These are phyloP conservation scores for Rhabdophis nuchalis DNA, from an alignment of 2,797 vertebrate genomes.

Conservation along the genomic window DNA sequence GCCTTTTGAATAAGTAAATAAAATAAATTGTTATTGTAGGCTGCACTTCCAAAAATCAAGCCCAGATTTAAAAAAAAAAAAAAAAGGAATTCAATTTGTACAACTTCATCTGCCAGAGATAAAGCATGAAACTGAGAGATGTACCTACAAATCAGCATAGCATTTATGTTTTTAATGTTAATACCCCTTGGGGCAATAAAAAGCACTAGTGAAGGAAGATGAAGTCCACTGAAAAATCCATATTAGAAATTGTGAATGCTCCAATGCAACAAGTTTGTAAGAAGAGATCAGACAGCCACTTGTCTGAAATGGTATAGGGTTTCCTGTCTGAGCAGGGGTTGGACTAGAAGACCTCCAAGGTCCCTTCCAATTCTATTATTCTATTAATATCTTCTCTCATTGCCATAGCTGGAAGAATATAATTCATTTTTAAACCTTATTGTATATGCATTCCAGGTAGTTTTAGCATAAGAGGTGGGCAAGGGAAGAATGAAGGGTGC, in stretches of 20 bases:
- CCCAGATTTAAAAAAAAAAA: neutral
- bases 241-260: neutral
- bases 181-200: neutral
- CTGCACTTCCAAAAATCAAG: neutral
- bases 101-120: neutral
- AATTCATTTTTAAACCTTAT: neutral
- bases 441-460: neutral
- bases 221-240: neutral
- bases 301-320: neutral
- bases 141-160: neutral
- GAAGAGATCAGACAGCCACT: neutral
- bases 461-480: neutral
- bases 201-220: neutral
- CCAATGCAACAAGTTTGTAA: neutral
- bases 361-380: neutral
- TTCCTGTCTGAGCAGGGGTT: neutral
- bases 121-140: neutral
- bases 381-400: neutral
- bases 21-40: neutral
- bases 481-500: neutral
- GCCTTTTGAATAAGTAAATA: neutral
- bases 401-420: neutral
- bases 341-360: neutral
- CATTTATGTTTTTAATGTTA: neutral
- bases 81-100: neutral